Evolutionary conservation across 2,797 vertebrate species (phyloP).

Genomic region (Xenentodon cancila): DNA sequence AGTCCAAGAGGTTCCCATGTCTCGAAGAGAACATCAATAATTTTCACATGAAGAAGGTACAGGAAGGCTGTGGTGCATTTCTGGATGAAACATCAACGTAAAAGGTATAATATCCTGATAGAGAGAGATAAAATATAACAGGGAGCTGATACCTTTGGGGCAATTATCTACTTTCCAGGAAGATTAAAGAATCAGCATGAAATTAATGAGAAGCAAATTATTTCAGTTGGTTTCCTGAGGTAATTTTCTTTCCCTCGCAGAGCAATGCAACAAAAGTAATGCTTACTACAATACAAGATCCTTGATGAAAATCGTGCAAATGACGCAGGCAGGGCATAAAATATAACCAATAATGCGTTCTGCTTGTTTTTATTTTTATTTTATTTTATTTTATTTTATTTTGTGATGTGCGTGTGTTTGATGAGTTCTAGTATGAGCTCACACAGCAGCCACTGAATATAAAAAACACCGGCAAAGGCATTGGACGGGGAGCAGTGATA

Average conservation of each 20-base stretch:
- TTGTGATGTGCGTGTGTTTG: not conserved
- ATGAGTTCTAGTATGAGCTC: constrained; percentile 49
- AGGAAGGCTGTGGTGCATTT: constrained; percentile 5
- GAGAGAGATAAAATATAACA: constrained; percentile 1
- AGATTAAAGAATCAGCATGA: constrained; percentile 1
- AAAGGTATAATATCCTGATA: constrained; percentile 30
- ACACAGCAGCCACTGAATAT: constrained; percentile 76
- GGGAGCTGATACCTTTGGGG: constrained; percentile 8
- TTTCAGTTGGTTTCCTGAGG: constrained; percentile 1
- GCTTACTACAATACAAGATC: constrained; percentile 1
- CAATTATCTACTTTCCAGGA: constrained; percentile 25
- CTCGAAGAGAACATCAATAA: not conserved
- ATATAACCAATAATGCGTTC: not conserved
- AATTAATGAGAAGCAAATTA: constrained; percentile 17
- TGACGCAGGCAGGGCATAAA: not conserved
- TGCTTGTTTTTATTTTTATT: constrained; percentile 16
- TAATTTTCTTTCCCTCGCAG: not conserved
- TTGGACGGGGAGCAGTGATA: constrained; percentile 10
- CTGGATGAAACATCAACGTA: constrained; percentile 13
- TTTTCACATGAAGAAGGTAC: not conserved
- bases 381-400: not conserved
- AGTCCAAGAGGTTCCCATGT: too few species aligned
- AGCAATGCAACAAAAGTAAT: not conserved
- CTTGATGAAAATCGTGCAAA: not conserved
- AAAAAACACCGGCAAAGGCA: constrained; percentile 52